Percentiles rank a stretch among this genome's conserved stretches.
Evolutionary conservation across 2,888 invertebrate genomes (phyloP).

Genomic region (Eupithecia vulgata): DNA sequence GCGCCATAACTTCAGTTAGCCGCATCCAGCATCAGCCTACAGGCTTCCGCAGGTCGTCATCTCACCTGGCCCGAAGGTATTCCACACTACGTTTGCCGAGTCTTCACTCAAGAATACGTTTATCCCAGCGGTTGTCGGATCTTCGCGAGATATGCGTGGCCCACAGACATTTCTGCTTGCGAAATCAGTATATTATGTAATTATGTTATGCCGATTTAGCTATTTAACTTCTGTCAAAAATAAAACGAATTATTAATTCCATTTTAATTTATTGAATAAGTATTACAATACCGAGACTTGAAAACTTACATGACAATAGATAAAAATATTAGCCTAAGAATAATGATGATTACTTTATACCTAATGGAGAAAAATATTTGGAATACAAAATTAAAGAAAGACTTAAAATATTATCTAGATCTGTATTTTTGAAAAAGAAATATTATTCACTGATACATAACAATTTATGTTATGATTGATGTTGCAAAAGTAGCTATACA

Average conservation of each 20-base stretch:
- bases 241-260: conserved; percentile 46
- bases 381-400: conserved; percentile 18
- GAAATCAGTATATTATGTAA: too few relatives aligned
- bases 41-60: too few relatives aligned
- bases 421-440: not conserved
- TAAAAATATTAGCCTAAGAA: conserved; percentile 57
- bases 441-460: not conserved
- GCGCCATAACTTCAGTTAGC: too few relatives aligned
- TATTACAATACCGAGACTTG: conserved; percentile 65
- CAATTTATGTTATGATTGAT: not conserved
- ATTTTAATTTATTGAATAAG: conserved; percentile 64
- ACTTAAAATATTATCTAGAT: not conserved
- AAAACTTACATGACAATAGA: conserved; percentile 50
- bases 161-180: too few relatives aligned
- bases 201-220: not conserved
- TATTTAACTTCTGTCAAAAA: conserved; percentile 15
- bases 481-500: conserved; percentile 7
- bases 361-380: conserved; percentile 45
- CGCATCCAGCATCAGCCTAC: too few relatives aligned
- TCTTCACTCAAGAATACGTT: too few relatives aligned
- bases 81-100: too few relatives aligned
- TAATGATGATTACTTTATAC: conserved; percentile 61
- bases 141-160: too few relatives aligned
- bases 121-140: too few relatives aligned
- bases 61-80: too few relatives aligned